Evolutionary conservation across 30 jellyfish, hydroid and myxozoan genomes (phyloP), one percentile per base, ranked within the genome.

Genomic region (Cassiopea xamachana): DNA sequence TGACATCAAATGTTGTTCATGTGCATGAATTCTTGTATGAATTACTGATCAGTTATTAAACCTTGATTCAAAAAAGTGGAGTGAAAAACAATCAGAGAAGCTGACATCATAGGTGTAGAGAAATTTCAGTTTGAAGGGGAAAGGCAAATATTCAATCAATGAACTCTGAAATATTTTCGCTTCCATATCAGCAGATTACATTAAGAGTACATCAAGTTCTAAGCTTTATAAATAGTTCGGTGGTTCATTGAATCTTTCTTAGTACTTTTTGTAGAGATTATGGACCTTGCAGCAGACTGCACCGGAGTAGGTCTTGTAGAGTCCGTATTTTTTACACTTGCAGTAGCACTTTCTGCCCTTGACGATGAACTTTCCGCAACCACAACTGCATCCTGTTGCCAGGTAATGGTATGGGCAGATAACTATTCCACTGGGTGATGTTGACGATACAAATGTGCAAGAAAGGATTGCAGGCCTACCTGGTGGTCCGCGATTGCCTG

Each of bases 381-480:
- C 82, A 67, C 93, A 86, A 75, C 88, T 86, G 84, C 93, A 86
- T 48, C 93, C 58, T 50, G 93, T 86, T 73, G 93, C 93, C 50
- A 46, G 88, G 82, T 62, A 58, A 49, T 82, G 47, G 18, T 7
- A 48, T 10, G 73, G 64, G 93, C 93, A 86, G 7, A 79, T 74
- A n/a, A n/a, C n/a, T n/a, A n/a, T n/a, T 27, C 88, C 93, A 3
- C 51, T 61, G 73, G 72, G 18, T 16, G 88, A 87, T 9, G 73
- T 5, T 8, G 55, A n/a, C 4, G 93, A 16, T 2, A 74, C 61
- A 60, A 76, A 86, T 1, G 73, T 74, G 88, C 93, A 86, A 43
- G 87, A 46, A 12, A 86, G 81, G 84, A 48, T 9, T 1, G 87
- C 87, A 2, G 83, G 55, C 27, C 44, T 43, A 44, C 91, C 91